Percentiles rank a stretch among this genome's conserved stretches.
These are phyloP conservation scores for Alectura lathami DNA, from an alignment of 2,113 vertebrate genomes.

Conservation along the genomic window DNA sequence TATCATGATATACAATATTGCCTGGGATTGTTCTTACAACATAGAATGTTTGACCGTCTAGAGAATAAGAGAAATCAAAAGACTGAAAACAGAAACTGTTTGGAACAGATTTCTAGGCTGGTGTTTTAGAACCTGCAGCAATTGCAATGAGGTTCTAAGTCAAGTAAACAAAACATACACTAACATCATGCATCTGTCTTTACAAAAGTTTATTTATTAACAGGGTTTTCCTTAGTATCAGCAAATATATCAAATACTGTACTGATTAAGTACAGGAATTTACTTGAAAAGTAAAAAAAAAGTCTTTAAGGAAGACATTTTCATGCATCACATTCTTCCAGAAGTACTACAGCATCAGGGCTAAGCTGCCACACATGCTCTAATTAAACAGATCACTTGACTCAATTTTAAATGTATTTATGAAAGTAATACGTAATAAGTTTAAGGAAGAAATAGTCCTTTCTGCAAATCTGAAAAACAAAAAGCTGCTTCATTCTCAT, in stretches of 20 bases:
- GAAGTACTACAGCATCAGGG: neutral
- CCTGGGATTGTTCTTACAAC: neutral
- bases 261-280: neutral
- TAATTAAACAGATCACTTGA: neutral
- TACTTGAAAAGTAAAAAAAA: neutral
- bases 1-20: neutral
- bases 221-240: neutral
- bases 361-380: accelerated
- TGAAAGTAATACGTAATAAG: neutral
- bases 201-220: neutral
- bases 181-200: neutral
- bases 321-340: neutral
- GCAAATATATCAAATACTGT: neutral
- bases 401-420: neutral
- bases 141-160: neutral
- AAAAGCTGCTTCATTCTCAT: neutral
- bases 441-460: neutral
- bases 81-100: neutral
- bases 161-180: neutral
- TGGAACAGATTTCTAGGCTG: neutral
- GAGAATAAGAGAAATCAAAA: neutral
- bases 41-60: neutral
- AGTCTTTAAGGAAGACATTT: neutral
- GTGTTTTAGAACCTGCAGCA: neutral
- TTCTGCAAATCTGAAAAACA: neutral